phyloP scores from a whole-genome alignment of 2,888 invertebrate species.

The Drosophila diplacantha region DNA sequence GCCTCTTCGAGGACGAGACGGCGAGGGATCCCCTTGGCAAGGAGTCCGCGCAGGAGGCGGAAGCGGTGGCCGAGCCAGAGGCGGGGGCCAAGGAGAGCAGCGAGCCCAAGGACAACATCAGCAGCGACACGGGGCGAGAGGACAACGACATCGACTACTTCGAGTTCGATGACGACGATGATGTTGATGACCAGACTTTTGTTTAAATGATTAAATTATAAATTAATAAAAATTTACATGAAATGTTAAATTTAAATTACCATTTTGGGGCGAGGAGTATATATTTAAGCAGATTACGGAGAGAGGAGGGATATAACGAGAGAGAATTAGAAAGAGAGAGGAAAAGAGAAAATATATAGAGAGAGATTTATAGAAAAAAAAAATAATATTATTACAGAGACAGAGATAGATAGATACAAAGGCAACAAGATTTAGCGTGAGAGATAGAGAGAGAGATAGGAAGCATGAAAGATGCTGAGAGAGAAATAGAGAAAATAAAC shows the following conservation, averaged over 20 bases:
- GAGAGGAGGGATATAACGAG: neutral
- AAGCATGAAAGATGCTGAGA: too few relatives aligned
- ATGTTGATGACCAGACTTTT: slow-evolving; percentile 49
- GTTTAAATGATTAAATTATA: slow-evolving; percentile 5
- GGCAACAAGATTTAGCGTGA: too few relatives aligned
- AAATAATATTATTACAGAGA: too few relatives aligned
- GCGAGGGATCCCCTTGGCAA: slow-evolving; percentile 4
- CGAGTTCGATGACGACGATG: slow-evolving; percentile 51
- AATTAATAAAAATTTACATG: slow-evolving; percentile 9
- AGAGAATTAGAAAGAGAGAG: neutral
- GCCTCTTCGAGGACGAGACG: slow-evolving; percentile 40
- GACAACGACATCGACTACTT: slow-evolving; percentile 61
- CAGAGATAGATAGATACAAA: too few relatives aligned
- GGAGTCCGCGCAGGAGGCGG: neutral
- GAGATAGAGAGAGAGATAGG: too few relatives aligned
- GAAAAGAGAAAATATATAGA: too few relatives aligned
- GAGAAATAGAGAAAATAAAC: too few relatives aligned
- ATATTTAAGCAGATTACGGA: neutral
- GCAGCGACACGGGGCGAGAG: slow-evolving; percentile 11
- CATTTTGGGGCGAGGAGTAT: neutral
- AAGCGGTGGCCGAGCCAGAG: neutral
- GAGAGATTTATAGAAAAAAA: too few relatives aligned
- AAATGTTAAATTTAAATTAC: neutral
- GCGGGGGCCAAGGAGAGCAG: slow-evolving; percentile 5
- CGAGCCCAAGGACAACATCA: slow-evolving; percentile 7